Conservation (phyloP, 2,888 invertebrate genomes). For the Chaetogeoica ovagalla region DNA sequence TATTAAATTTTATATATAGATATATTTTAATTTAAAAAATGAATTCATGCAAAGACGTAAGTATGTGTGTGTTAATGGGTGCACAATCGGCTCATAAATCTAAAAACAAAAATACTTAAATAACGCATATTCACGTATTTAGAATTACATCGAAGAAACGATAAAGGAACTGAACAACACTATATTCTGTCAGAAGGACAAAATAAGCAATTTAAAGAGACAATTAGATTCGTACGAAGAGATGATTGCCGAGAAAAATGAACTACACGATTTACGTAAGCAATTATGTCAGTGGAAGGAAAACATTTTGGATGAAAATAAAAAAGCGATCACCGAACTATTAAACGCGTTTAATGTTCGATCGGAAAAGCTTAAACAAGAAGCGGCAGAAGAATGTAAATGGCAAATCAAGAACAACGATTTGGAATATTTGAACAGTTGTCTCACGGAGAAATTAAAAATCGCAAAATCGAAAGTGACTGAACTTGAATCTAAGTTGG, state of each 20-base stretch:
- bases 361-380: slow-evolving; percentile 1
- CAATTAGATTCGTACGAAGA: too few relatives aligned
- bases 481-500: not conserved
- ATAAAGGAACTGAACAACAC: too few relatives aligned
- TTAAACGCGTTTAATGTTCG: not conserved
- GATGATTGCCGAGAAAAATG: not conserved
- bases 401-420: not conserved
- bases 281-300: not conserved
- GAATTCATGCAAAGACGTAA: too few relatives aligned
- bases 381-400: not conserved
- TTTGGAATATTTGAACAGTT: not conserved
- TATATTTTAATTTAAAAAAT: too few relatives aligned
- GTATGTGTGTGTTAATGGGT: too few relatives aligned
- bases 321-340: not conserved
- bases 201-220: too few relatives aligned
- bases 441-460: not conserved
- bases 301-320: not conserved
- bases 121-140: too few relatives aligned
- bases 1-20: too few relatives aligned
- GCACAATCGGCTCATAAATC: too few relatives aligned
- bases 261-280: not conserved
- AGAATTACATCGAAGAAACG: too few relatives aligned
- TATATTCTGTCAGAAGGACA: too few relatives aligned
- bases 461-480: not conserved
- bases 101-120: too few relatives aligned